phyloP scores from a whole-genome alignment of 2,113 vertebrate genomes.

The Megalops atlanticus region DNA sequence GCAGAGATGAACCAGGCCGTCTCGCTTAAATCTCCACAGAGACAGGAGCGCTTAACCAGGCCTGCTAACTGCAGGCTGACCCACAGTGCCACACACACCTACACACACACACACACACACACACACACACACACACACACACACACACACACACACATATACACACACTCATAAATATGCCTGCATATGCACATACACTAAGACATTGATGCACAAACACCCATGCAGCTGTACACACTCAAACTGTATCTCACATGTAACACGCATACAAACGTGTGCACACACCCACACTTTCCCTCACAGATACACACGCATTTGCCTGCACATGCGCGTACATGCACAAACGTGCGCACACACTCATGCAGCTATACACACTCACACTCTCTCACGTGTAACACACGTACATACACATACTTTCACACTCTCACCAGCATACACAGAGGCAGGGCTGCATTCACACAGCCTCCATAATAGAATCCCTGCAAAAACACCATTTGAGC shows the following conservation, averaged over 20 bases:
- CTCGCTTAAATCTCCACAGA: slow-evolving; percentile 5
- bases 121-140: slow-evolving; percentile 21
- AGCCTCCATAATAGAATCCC: background rate
- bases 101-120: background rate
- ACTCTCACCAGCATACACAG: background rate
- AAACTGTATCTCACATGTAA: slow-evolving; percentile 7
- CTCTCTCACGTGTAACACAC: too few species aligned
- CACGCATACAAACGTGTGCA: background rate
- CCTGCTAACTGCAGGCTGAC: background rate
- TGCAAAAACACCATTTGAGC: background rate
- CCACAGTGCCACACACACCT: background rate
- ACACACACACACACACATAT: slow-evolving; percentile 16
- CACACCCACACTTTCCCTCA: background rate
- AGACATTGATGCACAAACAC: background rate
- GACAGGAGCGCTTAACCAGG: background rate
- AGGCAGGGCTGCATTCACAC: background rate
- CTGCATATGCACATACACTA: background rate
- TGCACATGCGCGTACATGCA: background rate
- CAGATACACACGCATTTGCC: background rate
- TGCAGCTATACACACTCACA: background rate
- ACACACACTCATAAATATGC: background rate
- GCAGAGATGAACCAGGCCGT: background rate
- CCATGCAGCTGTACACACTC: slow-evolving; percentile 13
- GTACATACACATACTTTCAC: slow-evolving; percentile 12
- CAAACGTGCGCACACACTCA: background rate